Evolutionary conservation across 2,888 invertebrate species (phyloP).

Genomic region (Troides helena): DNA sequence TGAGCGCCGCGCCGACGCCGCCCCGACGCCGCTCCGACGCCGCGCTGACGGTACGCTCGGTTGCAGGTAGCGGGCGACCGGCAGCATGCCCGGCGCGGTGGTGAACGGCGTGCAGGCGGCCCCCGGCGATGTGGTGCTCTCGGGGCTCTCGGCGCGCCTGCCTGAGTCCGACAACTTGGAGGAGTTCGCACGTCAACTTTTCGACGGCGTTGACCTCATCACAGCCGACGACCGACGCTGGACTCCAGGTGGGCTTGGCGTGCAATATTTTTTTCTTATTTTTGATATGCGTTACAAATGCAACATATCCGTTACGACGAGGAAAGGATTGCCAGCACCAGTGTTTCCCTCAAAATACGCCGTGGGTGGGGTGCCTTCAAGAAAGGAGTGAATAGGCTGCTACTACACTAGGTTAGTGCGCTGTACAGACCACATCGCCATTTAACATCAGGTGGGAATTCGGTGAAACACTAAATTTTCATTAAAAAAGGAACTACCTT

Average conservation of each 20-base stretch:
- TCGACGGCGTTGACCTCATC: constrained; percentile 94
- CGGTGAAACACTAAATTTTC: no score
- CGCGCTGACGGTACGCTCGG: constrained; percentile 36
- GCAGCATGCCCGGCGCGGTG: constrained; percentile 63
- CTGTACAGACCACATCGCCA: no score
- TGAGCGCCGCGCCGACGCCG: background rate
- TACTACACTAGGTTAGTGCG: no score
- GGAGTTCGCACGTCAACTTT: constrained; percentile 95
- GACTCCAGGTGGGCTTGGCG: constrained; percentile 81
- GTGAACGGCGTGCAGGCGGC: constrained; percentile 51
- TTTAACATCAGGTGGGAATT: no score
- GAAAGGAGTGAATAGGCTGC: no score
- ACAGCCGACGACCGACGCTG: constrained; percentile 95
- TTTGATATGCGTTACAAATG: background rate
- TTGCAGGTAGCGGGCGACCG: constrained; percentile 45
- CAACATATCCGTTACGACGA: no score
- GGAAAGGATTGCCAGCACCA: no score
- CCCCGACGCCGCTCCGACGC: constrained; percentile 33
- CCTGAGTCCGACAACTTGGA: constrained; percentile 95
- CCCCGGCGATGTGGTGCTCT: constrained; percentile 88
- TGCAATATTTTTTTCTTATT: background rate
- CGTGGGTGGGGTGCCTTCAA: no score
- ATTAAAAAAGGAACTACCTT: no score
- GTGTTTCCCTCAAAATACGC: no score
- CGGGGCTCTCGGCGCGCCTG: constrained; percentile 92